Evolutionary conservation across 2,113 vertebrate genomes (phyloP), one percentile per base, ranked within the genome.

Genomic region (Zosterops hypoxanthus): DNA sequence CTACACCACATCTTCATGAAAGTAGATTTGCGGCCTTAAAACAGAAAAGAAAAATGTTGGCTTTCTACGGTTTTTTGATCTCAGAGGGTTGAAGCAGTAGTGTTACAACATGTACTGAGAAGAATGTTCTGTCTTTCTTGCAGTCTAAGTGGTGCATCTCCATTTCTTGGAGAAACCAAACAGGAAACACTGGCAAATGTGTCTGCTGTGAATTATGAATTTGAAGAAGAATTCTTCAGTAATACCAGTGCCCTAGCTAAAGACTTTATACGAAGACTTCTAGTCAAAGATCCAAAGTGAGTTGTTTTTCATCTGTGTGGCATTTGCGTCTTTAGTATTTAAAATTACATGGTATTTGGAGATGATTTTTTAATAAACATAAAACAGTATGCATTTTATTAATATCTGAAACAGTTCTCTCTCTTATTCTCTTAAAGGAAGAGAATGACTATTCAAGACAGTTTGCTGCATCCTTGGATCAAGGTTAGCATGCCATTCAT

Each of bases 281-380:
- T 99, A 41, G 97, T 99, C 94, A 99, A 99, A 98, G 99, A 99
- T 94, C 99, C 99, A 95, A 99, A 99, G 99, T 99, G 97, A 94
- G 99, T 97, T 69, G 47, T 76, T 82, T 5, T 44, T 70, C 15
- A 64, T 55, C 2, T 49, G 19, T 66, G 34, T 73, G 15, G 2
- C 19, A 64, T 39, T 52, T 91, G 17, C 19, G 11, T 56, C 15
- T 53, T 8, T 63, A 36, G 20, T 55, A 15, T 68, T 90, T 95
- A 24, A 73, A 71, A 81, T 71, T 52, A 33, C 18, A 17, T 70
- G 4, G 2, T 86, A 46, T 61, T 57, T 73, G 70, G 50, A 79
- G 18, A 36, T 76, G 26, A 16, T 70, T 46, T 2, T 81, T 89
- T 56, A n/a, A 42, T 64, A 60, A 85, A 42, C 33, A 52, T 82